phyloP scores from a whole-genome alignment of 2,888 invertebrate species.

The Pachliopta kotzebuea region DNA sequence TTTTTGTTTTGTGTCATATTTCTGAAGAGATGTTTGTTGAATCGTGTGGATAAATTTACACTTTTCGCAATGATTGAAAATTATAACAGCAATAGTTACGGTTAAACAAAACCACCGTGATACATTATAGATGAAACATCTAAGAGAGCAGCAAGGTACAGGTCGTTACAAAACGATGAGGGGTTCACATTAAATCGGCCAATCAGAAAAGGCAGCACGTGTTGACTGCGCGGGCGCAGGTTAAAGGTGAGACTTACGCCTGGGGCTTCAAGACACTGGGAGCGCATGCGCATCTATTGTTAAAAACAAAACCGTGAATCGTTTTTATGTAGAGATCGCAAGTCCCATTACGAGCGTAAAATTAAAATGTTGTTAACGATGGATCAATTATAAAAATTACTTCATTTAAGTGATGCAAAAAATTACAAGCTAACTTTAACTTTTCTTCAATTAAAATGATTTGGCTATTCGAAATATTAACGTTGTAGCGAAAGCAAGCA shows the following conservation, averaged over 20 bases:
- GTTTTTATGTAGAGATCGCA: slow-evolving; percentile 26
- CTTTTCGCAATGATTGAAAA: neutral
- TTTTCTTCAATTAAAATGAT: neutral
- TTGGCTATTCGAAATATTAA: no score
- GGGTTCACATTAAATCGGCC: slow-evolving; percentile 57
- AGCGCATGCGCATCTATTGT: slow-evolving; percentile 54
- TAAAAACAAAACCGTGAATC: slow-evolving; percentile 49
- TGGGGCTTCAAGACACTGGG: slow-evolving; percentile 43
- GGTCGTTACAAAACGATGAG: slow-evolving; percentile 60
- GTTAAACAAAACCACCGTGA: slow-evolving; percentile 35
- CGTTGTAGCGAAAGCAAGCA: no score
- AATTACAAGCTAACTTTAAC: neutral
- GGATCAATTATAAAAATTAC: neutral
- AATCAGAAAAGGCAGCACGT: slow-evolving; percentile 72
- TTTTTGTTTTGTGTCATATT: neutral
- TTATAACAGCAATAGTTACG: slow-evolving; percentile 8
- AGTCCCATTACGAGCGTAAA: neutral
- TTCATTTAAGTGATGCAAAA: neutral
- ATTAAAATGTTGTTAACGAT: neutral
- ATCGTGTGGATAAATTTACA: no score
- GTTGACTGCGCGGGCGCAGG: slow-evolving; percentile 52
- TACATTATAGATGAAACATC: slow-evolving; percentile 42
- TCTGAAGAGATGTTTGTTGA: neutral
- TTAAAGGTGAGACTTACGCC: slow-evolving; percentile 64
- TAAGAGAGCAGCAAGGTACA: slow-evolving; percentile 42